Conservation (phyloP, 2,888 invertebrate genomes). For the Onchidella celtica region DNA sequence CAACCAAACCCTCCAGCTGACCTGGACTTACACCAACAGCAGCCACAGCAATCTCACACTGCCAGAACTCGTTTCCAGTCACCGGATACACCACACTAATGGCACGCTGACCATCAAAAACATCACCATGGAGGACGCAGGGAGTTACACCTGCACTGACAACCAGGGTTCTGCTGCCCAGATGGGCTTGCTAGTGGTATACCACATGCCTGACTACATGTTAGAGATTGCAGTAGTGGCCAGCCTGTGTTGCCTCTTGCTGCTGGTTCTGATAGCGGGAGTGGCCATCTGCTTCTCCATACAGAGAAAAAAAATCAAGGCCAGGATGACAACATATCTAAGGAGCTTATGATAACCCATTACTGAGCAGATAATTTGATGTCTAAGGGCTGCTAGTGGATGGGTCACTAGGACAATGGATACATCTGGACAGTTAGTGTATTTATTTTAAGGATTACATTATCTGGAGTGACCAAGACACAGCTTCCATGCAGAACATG, state of each 20-base stretch:
- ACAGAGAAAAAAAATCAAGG: slow-evolving; percentile 1
- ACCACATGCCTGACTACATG: slow-evolving; percentile 31
- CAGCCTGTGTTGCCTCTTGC: background rate
- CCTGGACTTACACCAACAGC: background rate
- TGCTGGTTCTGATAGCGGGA: background rate
- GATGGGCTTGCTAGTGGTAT: slow-evolving; percentile 19
- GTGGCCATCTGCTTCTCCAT: background rate
- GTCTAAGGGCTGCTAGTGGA: too few species aligned
- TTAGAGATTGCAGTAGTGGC: background rate
- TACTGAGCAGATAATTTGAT: too few species aligned
- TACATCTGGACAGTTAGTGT: too few species aligned
- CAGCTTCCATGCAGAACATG: too few species aligned
- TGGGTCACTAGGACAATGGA: too few species aligned
- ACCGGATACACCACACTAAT: background rate
- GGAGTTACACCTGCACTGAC: slow-evolving; percentile 8
- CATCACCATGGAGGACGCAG: slow-evolving; percentile 4
- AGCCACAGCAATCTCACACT: background rate
- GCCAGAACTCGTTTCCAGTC: background rate
- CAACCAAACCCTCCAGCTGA: background rate
- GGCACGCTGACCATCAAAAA: slow-evolving; percentile 29
- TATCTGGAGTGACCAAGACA: too few species aligned
- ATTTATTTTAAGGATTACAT: too few species aligned
- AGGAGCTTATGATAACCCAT: too few species aligned
- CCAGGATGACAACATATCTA: background rate
- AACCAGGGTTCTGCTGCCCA: background rate